Percentiles rank a stretch among this genome's conserved stretches.
Conservation (phyloP, 92 coral and sea anemone species). For the Heliopora coerulea region DNA sequence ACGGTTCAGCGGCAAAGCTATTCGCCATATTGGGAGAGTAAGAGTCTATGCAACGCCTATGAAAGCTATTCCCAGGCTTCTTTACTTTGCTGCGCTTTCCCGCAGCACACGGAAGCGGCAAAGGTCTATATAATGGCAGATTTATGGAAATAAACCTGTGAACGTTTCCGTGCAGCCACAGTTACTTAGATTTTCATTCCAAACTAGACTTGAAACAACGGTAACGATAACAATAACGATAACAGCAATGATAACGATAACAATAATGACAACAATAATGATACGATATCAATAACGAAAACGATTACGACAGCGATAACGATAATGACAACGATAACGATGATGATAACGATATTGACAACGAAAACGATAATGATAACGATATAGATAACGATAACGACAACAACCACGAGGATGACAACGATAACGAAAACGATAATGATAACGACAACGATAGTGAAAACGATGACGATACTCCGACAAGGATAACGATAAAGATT, state of each 20-base stretch:
- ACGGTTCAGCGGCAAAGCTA: conserved; percentile 39
- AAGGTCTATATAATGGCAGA: conserved; percentile 13
- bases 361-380: too few relatives aligned
- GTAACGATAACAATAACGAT: too few relatives aligned
- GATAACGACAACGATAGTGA: neutral
- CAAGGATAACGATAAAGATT: too few relatives aligned
- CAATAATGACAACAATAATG: too few relatives aligned
- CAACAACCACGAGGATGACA: neutral
- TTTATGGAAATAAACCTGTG: neutral
- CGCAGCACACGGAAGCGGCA: conserved; percentile 12
- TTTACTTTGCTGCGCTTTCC: conserved; percentile 34
- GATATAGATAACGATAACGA: neutral
- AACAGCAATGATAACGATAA: too few relatives aligned
- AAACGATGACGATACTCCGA: neutral
- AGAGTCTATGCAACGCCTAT: conserved; percentile 30
- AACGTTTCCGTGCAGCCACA: too few relatives aligned
- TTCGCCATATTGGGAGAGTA: conserved; percentile 34
- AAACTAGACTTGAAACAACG: too few relatives aligned
- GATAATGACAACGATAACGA: too few relatives aligned
- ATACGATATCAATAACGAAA: too few relatives aligned
- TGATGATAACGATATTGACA: too few relatives aligned
- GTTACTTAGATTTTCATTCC: too few relatives aligned
- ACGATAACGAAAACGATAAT: neutral
- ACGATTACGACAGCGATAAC: too few relatives aligned
- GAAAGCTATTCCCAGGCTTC: conserved; percentile 27